Conservation (phyloP, 2,113 vertebrate genomes). For the Dasyornis broadbenti region DNA sequence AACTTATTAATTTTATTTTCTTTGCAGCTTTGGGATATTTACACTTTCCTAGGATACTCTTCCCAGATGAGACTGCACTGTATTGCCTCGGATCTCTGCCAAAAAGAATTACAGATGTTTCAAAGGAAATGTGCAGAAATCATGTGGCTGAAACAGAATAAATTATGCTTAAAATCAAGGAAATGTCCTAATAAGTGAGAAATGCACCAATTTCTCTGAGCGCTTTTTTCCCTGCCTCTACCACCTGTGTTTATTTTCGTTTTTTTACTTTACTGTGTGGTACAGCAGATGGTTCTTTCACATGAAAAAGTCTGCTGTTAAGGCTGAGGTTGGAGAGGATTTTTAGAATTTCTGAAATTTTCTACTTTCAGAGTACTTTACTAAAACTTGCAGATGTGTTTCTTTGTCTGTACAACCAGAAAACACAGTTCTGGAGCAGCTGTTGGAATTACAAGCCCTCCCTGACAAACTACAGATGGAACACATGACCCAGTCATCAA, state of each 20-base stretch:
- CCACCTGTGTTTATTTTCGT: constrained; percentile 25
- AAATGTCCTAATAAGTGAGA: constrained; percentile 52
- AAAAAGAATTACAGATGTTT: constrained; percentile 21
- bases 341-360: constrained; percentile 17
- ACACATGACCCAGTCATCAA: background rate
- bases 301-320: background rate
- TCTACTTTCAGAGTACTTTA: background rate
- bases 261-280: background rate
- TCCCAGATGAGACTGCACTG: background rate
- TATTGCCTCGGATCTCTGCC: background rate
- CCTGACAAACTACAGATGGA: background rate
- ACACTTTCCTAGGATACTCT: background rate
- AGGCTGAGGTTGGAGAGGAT: background rate
- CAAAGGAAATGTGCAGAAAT: constrained; percentile 28
- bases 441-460: background rate
- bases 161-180: constrained; percentile 40
- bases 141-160: background rate
- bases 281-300: background rate
- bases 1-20: background rate
- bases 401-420: background rate
- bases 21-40: background rate
- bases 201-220: background rate
- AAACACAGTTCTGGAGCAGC: background rate
- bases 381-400: background rate
- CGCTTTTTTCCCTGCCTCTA: background rate